phyloP scores from a whole-genome alignment of 2,797 vertebrate species.

The Hyperoplus lanceolatus region DNA sequence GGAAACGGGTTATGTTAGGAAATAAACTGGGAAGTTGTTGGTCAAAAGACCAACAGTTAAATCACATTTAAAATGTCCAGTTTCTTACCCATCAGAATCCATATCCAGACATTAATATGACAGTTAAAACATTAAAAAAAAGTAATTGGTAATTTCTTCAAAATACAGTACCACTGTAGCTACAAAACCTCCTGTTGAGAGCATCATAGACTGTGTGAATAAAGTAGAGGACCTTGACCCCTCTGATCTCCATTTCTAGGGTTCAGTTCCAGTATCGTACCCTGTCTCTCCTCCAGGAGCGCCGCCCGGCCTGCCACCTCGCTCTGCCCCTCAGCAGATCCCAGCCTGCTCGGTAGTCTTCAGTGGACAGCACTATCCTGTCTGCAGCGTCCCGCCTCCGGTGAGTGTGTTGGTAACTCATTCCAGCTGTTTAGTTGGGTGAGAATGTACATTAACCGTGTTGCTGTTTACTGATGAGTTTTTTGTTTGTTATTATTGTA shows the following conservation, averaged over 20 bases:
- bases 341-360: slow-evolving; percentile 96
- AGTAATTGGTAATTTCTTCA: not conserved
- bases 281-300: slow-evolving; percentile 90
- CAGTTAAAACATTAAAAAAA: not conserved
- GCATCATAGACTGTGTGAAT: not conserved
- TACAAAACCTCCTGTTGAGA: not conserved
- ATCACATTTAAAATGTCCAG: not conserved
- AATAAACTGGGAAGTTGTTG: not conserved
- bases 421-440: not conserved
- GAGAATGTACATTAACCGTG: not conserved
- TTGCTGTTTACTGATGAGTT: not conserved
- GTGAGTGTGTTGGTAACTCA: slow-evolving; percentile 82
- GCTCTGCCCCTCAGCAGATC: slow-evolving; percentile 91
- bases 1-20: not conserved
- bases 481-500: not conserved
- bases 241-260: slow-evolving; percentile 74
- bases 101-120: not conserved
- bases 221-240: slow-evolving; percentile 5
- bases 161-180: not conserved
- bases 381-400: slow-evolving; percentile 80
- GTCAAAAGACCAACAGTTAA: not conserved
- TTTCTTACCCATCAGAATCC: not conserved
- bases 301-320: slow-evolving; percentile 90
- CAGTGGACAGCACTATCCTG: slow-evolving; percentile 93
- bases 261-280: slow-evolving; percentile 92